phyloP scores from a whole-genome alignment of 2,113 vertebrate genomes.

The Phrynocephalus versicolor region DNA sequence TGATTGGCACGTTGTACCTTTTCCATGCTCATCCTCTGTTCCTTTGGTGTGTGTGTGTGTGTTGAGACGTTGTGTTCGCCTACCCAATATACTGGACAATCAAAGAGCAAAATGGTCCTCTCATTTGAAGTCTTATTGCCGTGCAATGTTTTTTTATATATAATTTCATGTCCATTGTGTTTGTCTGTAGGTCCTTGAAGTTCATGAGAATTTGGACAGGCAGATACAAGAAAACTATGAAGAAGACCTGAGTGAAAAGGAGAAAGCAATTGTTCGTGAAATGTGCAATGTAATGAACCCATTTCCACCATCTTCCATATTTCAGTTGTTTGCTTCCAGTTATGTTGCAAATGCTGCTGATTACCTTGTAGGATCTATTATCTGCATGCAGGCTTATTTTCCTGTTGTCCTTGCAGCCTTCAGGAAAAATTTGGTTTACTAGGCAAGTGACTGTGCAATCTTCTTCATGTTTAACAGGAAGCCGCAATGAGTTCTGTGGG shows the following conservation, averaged over 20 bases:
- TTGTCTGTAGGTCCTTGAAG: conserved; percentile 87
- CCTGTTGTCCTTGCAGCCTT: neutral
- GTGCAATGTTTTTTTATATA: conserved; percentile 15
- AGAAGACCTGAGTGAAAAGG: conserved; percentile 93
- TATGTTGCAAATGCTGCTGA: conserved; percentile 15
- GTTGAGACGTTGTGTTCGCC: neutral
- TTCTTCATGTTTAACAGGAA: neutral
- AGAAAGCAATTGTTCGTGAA: conserved; percentile 94
- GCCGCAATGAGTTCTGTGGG: neutral
- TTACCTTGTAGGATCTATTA: neutral
- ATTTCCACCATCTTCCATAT: conserved; percentile 13
- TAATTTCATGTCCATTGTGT: conserved; percentile 49
- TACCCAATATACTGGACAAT: neutral
- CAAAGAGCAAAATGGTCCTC: neutral
- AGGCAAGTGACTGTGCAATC: neutral
- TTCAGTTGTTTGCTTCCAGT: neutral
- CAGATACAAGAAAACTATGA: conserved; percentile 89
- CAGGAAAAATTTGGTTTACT: neutral
- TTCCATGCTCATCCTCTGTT: neutral
- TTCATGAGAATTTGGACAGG: conserved; percentile 94
- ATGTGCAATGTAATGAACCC: conserved; percentile 90
- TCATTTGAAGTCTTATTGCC: neutral
- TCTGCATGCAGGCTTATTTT: neutral
- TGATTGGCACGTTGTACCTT: neutral
- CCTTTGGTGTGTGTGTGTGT: neutral